These are phyloP conservation scores for Caenorhabditis angaria DNA, from an alignment of 2,888 invertebrate genomes.

Conservation along the genomic window DNA sequence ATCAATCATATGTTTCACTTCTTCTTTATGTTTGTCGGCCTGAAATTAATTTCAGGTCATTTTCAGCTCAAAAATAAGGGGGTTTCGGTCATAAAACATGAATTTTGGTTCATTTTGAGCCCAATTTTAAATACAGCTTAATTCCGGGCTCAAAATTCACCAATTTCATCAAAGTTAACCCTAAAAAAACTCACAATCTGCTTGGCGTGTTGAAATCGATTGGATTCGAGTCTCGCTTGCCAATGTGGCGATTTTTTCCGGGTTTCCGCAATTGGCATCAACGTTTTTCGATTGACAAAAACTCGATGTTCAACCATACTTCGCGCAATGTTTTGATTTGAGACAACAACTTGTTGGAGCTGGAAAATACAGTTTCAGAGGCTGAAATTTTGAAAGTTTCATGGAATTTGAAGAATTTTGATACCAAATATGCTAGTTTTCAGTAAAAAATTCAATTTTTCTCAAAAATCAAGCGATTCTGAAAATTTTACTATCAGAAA, in stretches of 20 bases:
- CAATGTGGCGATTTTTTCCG: background rate
- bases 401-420: background rate
- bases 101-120: background rate
- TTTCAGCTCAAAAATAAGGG: no score
- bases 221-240: background rate
- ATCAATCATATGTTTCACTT: slow-evolving; percentile 19
- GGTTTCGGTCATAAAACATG: no score
- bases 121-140: background rate
- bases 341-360: slow-evolving; percentile 90
- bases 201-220: background rate
- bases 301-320: slow-evolving; percentile 84
- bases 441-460: slow-evolving; percentile 6
- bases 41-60: slow-evolving; percentile 14
- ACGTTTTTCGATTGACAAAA: slow-evolving; percentile 74
- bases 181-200: slow-evolving; percentile 15
- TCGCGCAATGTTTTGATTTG: slow-evolving; percentile 85
- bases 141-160: background rate
- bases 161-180: background rate
- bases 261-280: slow-evolving; percentile 51
- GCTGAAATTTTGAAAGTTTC: no score
- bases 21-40: slow-evolving; percentile 20
- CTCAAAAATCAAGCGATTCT: background rate
- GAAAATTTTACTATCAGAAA: background rate
- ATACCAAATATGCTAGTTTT: background rate
- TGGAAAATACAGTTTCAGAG: no score